Percentiles rank a stretch among this genome's conserved stretches.
Conservation (phyloP, 2,797 vertebrate genomes). For the Chromis chromis region DNA sequence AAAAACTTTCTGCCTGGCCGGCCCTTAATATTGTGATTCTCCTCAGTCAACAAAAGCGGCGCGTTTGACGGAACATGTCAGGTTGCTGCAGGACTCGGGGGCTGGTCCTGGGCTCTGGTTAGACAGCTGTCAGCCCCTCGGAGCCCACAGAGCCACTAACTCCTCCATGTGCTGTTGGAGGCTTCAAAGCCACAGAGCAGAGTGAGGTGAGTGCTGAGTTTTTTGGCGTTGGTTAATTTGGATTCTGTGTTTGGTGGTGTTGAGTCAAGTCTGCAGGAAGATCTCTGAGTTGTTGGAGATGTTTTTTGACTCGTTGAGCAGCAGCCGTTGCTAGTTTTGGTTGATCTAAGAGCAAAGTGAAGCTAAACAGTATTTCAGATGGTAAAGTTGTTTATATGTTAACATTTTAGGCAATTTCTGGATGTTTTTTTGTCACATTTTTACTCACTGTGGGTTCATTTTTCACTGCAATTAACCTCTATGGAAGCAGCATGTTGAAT, state of each 20-base stretch:
- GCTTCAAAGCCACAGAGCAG: constrained; percentile 46
- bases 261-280: constrained; percentile 19
- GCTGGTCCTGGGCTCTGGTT: constrained; percentile 67
- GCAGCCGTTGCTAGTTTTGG: background rate
- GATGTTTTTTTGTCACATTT: too few relatives aligned
- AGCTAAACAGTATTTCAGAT: background rate
- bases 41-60: constrained; percentile 71
- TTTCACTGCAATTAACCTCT: too few relatives aligned
- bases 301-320: constrained; percentile 15
- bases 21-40: constrained; percentile 76
- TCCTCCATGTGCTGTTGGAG: constrained; percentile 54
- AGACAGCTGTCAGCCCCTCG: constrained; percentile 77
- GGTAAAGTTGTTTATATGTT: background rate
- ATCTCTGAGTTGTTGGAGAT: constrained; percentile 14
- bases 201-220: constrained; percentile 72
- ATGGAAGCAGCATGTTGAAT: too few relatives aligned
- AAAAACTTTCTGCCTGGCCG: constrained; percentile 65
- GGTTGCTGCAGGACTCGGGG: constrained; percentile 67
- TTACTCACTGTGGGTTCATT: too few relatives aligned
- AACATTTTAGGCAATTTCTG: too few relatives aligned
- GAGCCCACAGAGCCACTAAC: constrained; percentile 44
- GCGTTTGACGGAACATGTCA: constrained; percentile 78
- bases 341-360: constrained; percentile 16
- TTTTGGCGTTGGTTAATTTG: constrained; percentile 37
- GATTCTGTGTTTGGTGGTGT: constrained; percentile 1